A percentile compares a stretch with the other conserved stretches of the same genome.
phyloP scores from a whole-genome alignment of 2,888 invertebrate species.

The Calliscelio sp. region DNA sequence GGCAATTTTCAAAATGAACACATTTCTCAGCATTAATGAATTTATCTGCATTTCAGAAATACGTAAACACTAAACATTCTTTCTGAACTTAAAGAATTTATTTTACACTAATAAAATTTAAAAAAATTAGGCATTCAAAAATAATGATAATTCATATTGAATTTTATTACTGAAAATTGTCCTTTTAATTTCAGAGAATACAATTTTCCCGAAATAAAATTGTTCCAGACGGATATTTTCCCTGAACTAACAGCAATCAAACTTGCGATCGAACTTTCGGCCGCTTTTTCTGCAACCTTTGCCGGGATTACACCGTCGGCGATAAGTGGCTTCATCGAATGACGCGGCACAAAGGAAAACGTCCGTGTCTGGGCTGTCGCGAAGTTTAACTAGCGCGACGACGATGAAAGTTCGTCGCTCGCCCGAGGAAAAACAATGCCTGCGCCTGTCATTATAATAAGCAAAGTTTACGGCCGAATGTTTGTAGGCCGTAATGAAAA shows the following conservation, averaged over 20 bases:
- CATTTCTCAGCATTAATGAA: no score
- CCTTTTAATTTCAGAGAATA: no score
- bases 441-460: slow-evolving; percentile 23
- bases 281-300: slow-evolving; percentile 25
- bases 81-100: no score
- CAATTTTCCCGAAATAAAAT: not conserved
- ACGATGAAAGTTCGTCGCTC: slow-evolving; percentile 5
- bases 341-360: slow-evolving; percentile 52
- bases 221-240: slow-evolving; percentile 5
- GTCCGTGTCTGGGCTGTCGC: slow-evolving; percentile 21
- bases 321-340: slow-evolving; percentile 55
- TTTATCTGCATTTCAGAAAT: no score
- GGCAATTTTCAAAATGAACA: no score
- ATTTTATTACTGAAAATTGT: no score
- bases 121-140: no score
- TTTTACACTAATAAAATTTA: no score
- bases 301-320: slow-evolving; percentile 22
- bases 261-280: slow-evolving; percentile 29
- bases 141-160: no score
- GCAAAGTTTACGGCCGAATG: slow-evolving; percentile 24
- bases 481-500: slow-evolving; percentile 20
- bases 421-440: slow-evolving; percentile 27
- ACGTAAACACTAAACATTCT: no score
- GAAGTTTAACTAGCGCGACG: slow-evolving; percentile 15
- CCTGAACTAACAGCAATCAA: slow-evolving; percentile 28